Evolutionary conservation across 1,140 invertebrate genomes (phyloP).

Genomic region (Forficula auricularia): DNA sequence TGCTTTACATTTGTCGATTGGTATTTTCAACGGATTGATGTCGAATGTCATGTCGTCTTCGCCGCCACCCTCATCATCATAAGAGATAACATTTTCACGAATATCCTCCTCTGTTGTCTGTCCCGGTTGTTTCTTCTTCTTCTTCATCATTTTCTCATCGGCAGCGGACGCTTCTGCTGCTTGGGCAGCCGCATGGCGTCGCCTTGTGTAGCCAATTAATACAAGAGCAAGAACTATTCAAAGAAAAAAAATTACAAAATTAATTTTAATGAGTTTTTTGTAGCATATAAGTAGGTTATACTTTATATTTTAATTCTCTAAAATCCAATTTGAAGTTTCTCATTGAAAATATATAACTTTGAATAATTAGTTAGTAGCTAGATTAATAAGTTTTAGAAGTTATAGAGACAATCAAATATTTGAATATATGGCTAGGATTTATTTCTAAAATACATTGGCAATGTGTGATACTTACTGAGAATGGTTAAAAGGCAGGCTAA

Average conservation of each 20-base stretch:
- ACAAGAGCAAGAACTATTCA: slow-evolving; percentile 36
- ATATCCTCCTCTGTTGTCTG: slow-evolving; percentile 40
- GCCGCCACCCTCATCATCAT: slow-evolving; percentile 45
- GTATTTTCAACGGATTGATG: slow-evolving; percentile 40
- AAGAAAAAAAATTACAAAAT: slow-evolving; percentile 7
- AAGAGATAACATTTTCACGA: slow-evolving; percentile 48
- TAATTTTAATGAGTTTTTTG: too few relatives aligned
- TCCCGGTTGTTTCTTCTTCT: too few relatives aligned
- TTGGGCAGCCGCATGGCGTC: slow-evolving; percentile 30
- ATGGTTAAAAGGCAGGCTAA: slow-evolving; percentile 42
- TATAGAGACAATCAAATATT: too few relatives aligned
- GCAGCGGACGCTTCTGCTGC: slow-evolving; percentile 27
- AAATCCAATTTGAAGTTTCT: too few relatives aligned
- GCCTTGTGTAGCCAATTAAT: slow-evolving; percentile 34
- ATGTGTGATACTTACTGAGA: slow-evolving; percentile 30
- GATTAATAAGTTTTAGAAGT: too few relatives aligned
- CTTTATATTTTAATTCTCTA: too few relatives aligned
- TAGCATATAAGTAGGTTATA: too few relatives aligned
- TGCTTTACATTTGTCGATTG: slow-evolving; percentile 24
- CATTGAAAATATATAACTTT: too few relatives aligned
- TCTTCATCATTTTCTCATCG: too few relatives aligned
- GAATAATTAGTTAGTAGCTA: too few relatives aligned
- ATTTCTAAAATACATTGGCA: slow-evolving; percentile 11
- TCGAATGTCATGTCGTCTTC: slow-evolving; percentile 53
- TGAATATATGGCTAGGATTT: neutral